phyloP scores from a whole-genome alignment of 2,797 vertebrate species.

The Austrolebias charrua region DNA sequence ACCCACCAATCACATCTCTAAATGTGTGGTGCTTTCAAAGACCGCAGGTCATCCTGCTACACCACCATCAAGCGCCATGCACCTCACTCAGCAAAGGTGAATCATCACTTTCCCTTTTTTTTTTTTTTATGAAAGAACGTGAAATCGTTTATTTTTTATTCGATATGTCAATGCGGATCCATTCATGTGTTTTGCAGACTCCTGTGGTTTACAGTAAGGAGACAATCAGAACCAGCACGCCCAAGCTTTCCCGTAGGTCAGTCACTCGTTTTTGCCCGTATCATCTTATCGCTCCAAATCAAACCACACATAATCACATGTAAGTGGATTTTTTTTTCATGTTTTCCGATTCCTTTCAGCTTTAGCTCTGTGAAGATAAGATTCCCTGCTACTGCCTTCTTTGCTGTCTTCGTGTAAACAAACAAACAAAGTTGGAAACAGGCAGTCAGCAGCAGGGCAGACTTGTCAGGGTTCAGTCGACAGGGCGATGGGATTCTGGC shows the following conservation, averaged over 20 bases:
- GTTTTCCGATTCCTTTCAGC: conserved; percentile 48
- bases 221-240: conserved; percentile 43
- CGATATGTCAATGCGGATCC: conserved; percentile 8
- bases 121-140: conserved; percentile 2
- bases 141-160: not conserved
- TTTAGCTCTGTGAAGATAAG: conserved; percentile 63
- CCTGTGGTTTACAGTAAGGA: conserved; percentile 58
- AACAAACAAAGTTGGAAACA: conserved; percentile 74
- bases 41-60: too few species aligned
- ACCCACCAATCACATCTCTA: too few species aligned
- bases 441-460: conserved; percentile 59
- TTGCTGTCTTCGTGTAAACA: conserved; percentile 66
- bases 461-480: conserved; percentile 68
- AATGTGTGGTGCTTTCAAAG: too few species aligned
- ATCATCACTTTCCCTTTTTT: conserved; percentile 1
- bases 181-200: conserved; percentile 29
- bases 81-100: conserved; percentile 2
- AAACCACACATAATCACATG: conserved; percentile 69
- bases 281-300: conserved; percentile 69
- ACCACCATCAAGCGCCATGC: too few species aligned
- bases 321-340: conserved; percentile 66
- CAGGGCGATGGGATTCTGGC: conserved; percentile 61
- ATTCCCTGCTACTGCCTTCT: conserved; percentile 45
- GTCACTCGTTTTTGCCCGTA: conserved; percentile 55
- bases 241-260: conserved; percentile 63